Conservation (phyloP, 2,888 invertebrate species). For the Sympetrum striolatum region DNA sequence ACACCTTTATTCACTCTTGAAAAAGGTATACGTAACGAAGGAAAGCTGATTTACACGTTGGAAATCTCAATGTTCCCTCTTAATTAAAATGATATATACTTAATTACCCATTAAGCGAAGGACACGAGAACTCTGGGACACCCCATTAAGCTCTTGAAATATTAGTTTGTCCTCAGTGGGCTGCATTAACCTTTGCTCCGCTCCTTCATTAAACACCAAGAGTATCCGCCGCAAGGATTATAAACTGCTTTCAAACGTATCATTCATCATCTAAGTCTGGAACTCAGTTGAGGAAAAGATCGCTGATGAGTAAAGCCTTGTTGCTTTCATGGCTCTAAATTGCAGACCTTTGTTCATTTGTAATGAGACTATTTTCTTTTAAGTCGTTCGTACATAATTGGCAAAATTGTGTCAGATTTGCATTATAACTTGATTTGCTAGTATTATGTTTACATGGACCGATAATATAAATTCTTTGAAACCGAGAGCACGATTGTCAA, state of each 20-base stretch:
- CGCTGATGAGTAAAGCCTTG: no score
- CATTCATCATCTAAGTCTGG: background rate
- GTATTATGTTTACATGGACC: no score
- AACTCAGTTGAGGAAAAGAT: no score
- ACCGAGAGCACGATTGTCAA: no score
- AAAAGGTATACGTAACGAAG: background rate
- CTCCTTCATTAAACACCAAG: slow-evolving; percentile 15
- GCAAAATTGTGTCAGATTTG: no score
- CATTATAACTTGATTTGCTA: no score
- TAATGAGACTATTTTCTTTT: no score
- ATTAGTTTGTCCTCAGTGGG: slow-evolving; percentile 16
- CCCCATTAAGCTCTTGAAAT: slow-evolving; percentile 24
- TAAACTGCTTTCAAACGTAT: background rate
- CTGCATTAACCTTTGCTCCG: slow-evolving; percentile 24
- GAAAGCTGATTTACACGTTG: background rate
- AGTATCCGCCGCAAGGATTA: background rate
- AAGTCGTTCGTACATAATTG: no score
- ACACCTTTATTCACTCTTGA: background rate
- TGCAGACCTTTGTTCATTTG: no score
- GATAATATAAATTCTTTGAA: no score
- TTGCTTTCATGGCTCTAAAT: no score
- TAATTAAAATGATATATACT: slow-evolving; percentile 38
- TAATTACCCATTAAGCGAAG: slow-evolving; percentile 24
- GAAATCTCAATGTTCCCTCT: background rate
- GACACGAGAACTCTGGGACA: background rate